Base-by-base conservation (phyloP, 2,888 invertebrate species). In the Plagodis pulveraria region DNA sequence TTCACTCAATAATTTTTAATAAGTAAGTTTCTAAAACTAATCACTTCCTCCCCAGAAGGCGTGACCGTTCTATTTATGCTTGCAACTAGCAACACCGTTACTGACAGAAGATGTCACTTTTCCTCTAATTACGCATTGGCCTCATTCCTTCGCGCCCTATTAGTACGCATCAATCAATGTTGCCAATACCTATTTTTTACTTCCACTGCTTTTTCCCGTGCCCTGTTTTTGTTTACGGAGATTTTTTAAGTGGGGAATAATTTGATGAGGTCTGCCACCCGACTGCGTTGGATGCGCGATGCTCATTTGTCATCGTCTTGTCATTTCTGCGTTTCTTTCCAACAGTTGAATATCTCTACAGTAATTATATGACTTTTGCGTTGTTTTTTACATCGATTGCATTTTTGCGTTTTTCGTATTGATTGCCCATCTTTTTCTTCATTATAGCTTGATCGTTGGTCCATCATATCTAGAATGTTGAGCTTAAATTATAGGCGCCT, bases 261-360 rank as follows among this genome's bases (percentile, higher is more conserved):
- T 91, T 91, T 91, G 91, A 92, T 92, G 92, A 92, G 92, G 91
- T 89, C 85, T 86, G 89, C 91, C 91, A 91, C 91, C 91, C 91
- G 91, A 87, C 90, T 86, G 89, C 76, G 89, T 82, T 87, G 84
- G 88, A 85, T 84, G 84, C 82, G 84, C 85, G 84, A 74, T 78
- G 89, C 91, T 92, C 92, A 91, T 92, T 92, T 92, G 91, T 92
- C 92, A 92, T 92, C 91, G 91, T 91, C 92, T 91, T 92, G 92
- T 92, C 92, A 91, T 92, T 91, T 90, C 90, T 90, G 87, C 87
- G 83, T 91, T 91, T 92, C 91, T 91, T 91, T 89, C 81, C 83
- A 86, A 75, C 89, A 89, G 87, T 91, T 80, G 89, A 86, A 91
- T 89, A 50, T 56, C 83, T 85, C 83, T 87, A 81, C 84, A 90